Base-by-base conservation (phyloP, 2,888 invertebrate species). In the Drosophila austrosaltans region DNA sequence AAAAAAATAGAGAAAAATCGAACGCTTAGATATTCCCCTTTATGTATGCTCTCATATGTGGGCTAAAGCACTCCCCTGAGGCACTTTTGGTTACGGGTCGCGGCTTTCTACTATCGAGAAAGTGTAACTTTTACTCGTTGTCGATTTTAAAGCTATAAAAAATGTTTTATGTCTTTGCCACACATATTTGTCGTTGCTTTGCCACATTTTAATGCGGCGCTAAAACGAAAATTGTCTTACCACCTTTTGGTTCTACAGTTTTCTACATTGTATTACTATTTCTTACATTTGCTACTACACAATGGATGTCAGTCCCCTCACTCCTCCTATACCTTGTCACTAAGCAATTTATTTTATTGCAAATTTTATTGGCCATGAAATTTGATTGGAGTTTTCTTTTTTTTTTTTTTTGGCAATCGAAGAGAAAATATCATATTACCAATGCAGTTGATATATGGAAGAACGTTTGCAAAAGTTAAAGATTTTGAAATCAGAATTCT, bases 131-230 rank as follows among this genome's bases (percentile, higher is more conserved):
- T 84, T 84, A 88, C 83, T 76, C 77, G 48, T 39, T 44, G 77
- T 75, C 76, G 87, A 82, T 89, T 86, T 86, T 89, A 87, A 85
- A 84, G 85, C 80, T 68, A 87, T 84, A 87, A 86, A 89, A 89
- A 87, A 89, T 86, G 89, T 89, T 86, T 86, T 89, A 86, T 86
- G 89, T 75, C 69, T 66, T 40, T 72, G 72, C 59, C 76, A 72
- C 71, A 75, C 68, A 77, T 79, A 64, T 75, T 75, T 75, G 20
- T 36, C 36, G 36, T 36, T 36, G 8, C 36, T 25, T 59, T 44
- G 36, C 36, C 36, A 25, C 42, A 44, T 42, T 60, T 60, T 53
- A 36, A 62, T 70, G 72, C 69, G 82, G 82, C 82, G 79, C 75
- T 77, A 71, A 77, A 69, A 59, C 73, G 69, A 85, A 87, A 87